A percentile compares a stretch with the other conserved stretches of the same genome.
These are phyloP conservation scores for Pungitius pungitius DNA, from an alignment of 2,113 vertebrate genomes.

Conservation along the genomic window DNA sequence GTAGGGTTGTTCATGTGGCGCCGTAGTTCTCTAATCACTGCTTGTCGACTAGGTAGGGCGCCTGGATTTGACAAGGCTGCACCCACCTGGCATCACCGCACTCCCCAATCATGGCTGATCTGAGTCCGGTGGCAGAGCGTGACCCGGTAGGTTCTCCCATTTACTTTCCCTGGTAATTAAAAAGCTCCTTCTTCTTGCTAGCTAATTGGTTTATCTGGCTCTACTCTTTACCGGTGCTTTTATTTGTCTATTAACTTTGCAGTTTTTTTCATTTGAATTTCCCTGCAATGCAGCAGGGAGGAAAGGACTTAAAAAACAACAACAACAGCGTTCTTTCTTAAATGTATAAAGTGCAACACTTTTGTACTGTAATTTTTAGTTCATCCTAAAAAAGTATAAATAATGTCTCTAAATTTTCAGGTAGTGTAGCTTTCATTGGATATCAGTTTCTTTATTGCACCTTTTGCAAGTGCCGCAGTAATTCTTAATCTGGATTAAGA, in stretches of 20 bases:
- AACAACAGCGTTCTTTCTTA: background rate
- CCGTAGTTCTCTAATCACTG: conserved; percentile 31
- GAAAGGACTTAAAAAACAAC: background rate
- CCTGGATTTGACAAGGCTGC: conserved; percentile 35
- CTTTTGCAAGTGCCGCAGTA: background rate
- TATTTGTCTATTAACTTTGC: conserved; percentile 2
- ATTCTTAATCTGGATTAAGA: background rate
- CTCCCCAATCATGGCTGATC: conserved; percentile 18
- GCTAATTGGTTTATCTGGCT: background rate
- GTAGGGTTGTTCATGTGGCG: conserved; percentile 17
- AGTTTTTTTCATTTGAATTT: background rate
- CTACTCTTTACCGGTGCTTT: conserved; percentile 7
- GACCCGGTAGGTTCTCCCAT: conserved; percentile 61
- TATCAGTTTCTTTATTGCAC: background rate
- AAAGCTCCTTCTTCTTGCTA: background rate
- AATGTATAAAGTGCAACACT: no score
- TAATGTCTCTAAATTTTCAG: background rate
- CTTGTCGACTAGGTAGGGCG: conserved; percentile 19
- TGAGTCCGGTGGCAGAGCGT: conserved; percentile 69
- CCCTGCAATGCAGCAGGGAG: background rate
- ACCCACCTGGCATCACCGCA: conserved; percentile 36
- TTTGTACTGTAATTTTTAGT: no score
- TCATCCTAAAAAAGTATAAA: background rate
- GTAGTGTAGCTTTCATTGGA: background rate
- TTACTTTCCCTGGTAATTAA: background rate